Percentiles rank a stretch among this genome's conserved stretches.
Conservation (phyloP, 2,797 vertebrate genomes). For the Hemitrygon akajei region DNA sequence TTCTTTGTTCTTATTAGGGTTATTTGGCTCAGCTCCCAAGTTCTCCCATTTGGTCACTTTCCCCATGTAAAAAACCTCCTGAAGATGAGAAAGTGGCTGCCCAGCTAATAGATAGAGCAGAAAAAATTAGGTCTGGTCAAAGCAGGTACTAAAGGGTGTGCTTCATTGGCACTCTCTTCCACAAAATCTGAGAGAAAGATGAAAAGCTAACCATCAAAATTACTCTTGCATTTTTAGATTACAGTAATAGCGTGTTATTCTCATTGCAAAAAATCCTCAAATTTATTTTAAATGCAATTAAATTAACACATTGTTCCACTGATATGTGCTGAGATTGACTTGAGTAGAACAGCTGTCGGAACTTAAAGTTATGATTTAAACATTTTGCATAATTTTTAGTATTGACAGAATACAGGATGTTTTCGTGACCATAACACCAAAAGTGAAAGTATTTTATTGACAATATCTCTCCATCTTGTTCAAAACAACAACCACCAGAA, state of each 20-base stretch:
- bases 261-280: not conserved
- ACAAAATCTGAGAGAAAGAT: no score
- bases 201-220: not conserved
- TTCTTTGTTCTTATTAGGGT: not conserved
- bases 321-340: not conserved
- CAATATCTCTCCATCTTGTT: not conserved
- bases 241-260: not conserved
- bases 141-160: not conserved
- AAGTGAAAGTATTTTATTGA: not conserved
- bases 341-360: not conserved
- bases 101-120: not conserved
- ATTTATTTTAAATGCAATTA: not conserved
- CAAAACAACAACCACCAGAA: not conserved
- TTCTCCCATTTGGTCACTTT: not conserved
- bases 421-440: not conserved
- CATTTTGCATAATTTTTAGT: not conserved
- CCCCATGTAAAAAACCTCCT: not conserved
- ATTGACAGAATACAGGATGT: not conserved
- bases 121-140: not conserved
- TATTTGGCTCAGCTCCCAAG: not conserved
- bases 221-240: not conserved
- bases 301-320: not conserved
- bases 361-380: not conserved
- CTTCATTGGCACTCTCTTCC: not conserved
- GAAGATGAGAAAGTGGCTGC: conserved; percentile 2